These are phyloP conservation scores for Anguilla japonica DNA, from an alignment of 2,113 vertebrate genomes.

Conservation along the genomic window DNA sequence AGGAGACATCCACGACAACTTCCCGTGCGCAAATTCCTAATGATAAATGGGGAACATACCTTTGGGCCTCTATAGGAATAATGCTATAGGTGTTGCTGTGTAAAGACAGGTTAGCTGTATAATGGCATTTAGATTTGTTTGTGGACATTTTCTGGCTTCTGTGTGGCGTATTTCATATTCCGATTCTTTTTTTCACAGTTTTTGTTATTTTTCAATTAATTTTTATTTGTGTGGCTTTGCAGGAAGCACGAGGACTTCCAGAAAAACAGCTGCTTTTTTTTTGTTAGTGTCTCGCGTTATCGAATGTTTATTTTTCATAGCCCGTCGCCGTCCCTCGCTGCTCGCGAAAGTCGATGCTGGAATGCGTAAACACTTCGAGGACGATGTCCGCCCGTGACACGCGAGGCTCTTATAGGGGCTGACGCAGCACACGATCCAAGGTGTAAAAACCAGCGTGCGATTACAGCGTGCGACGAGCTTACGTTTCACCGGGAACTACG, in stretches of 20 bases:
- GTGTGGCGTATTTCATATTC: neutral
- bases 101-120: too few species aligned
- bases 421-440: neutral
- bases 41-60: too few species aligned
- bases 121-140: too few species aligned
- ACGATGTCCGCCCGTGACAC: too few species aligned
- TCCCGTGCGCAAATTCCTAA: neutral
- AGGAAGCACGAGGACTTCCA: neutral
- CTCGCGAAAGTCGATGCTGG: neutral
- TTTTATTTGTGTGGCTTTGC: too few species aligned
- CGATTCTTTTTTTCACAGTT: neutral
- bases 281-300: too few species aligned
- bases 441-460: neutral
- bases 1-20: neutral
- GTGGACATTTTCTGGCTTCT: neutral
- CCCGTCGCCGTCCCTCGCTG: too few species aligned
- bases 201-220: too few species aligned
- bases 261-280: neutral
- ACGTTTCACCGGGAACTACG: neutral
- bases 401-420: too few species aligned
- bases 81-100: too few species aligned
- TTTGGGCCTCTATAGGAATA: too few species aligned
- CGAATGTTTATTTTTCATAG: too few species aligned
- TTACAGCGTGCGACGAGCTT: neutral
- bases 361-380: neutral